Conservation (phyloP, 53 echinoderm and acorn worm species). For the Apostichopus leukothele region DNA sequence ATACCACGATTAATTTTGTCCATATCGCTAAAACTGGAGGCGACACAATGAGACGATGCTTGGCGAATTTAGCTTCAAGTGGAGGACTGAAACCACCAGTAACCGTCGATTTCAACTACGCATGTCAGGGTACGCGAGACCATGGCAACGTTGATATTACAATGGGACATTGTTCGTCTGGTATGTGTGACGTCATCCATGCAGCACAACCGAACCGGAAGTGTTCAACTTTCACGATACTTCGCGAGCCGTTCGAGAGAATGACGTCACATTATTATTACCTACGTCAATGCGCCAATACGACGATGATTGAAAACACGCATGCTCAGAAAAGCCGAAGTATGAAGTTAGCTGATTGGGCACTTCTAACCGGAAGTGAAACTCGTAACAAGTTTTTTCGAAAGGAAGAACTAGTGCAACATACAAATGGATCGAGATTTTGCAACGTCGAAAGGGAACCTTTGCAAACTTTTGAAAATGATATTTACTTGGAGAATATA, state of each 20-base stretch:
- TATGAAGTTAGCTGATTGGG: slow-evolving; percentile 11
- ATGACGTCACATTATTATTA: slow-evolving; percentile 36
- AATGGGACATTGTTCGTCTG: slow-evolving; percentile 11
- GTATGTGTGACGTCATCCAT: slow-evolving; percentile 9
- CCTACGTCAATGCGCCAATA: background rate
- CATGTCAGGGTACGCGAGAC: background rate
- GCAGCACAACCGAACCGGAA: background rate
- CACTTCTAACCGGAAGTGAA: slow-evolving; percentile 6
- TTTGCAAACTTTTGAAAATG: background rate
- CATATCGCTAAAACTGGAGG: slow-evolving; percentile 31
- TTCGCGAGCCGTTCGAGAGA: slow-evolving; percentile 39
- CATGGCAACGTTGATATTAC: background rate
- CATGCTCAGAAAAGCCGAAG: background rate
- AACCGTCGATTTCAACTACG: background rate
- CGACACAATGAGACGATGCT: slow-evolving; percentile 14
- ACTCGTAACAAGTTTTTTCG: slow-evolving; percentile 25
- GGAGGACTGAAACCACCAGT: background rate
- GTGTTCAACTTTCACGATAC: slow-evolving; percentile 34
- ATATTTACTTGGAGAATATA: background rate
- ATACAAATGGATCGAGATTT: background rate
- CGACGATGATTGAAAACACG: background rate
- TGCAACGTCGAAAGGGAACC: background rate
- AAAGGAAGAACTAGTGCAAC: background rate
- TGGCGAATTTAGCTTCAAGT: background rate
- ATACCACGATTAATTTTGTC: background rate